phyloP scores from a whole-genome alignment of 1,140 invertebrate genomes.

The Asobara japonica region DNA sequence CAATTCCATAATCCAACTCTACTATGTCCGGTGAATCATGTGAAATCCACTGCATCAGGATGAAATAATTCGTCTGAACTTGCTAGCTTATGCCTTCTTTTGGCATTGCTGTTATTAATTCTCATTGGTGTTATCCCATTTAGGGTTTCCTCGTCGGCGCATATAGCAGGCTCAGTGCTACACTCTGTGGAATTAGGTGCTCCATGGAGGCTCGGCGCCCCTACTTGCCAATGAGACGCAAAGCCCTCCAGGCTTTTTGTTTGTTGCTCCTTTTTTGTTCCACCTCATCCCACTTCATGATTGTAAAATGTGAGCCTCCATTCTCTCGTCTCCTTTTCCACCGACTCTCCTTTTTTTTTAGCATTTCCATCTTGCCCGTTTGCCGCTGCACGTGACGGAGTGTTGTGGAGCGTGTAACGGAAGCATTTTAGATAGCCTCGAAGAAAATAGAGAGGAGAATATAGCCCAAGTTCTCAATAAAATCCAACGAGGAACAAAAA shows the following conservation, averaged over 20 bases:
- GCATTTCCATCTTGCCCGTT: neutral
- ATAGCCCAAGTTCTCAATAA: neutral
- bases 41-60: too few species aligned
- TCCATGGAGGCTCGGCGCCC: constrained; percentile 36
- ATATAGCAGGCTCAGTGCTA: constrained; percentile 60
- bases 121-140: constrained; percentile 54
- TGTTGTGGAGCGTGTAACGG: constrained; percentile 23
- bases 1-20: too few species aligned
- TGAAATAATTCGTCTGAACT: neutral
- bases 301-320: constrained; percentile 33
- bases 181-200: constrained; percentile 60
- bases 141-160: constrained; percentile 51
- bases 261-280: neutral
- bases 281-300: constrained; percentile 2
- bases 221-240: constrained; percentile 36
- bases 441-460: constrained; percentile 10
- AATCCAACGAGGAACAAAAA: neutral
- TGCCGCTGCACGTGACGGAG: neutral
- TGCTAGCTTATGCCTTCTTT: too few species aligned
- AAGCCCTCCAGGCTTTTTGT: constrained; percentile 28
- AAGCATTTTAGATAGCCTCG: constrained; percentile 10
- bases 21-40: too few species aligned
- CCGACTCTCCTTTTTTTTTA: neutral
- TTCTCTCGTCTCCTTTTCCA: constrained; percentile 21
- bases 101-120: too few species aligned